These are phyloP conservation scores for Cygnus atratus DNA, from an alignment of 2,113 vertebrate genomes.

Conservation along the genomic window DNA sequence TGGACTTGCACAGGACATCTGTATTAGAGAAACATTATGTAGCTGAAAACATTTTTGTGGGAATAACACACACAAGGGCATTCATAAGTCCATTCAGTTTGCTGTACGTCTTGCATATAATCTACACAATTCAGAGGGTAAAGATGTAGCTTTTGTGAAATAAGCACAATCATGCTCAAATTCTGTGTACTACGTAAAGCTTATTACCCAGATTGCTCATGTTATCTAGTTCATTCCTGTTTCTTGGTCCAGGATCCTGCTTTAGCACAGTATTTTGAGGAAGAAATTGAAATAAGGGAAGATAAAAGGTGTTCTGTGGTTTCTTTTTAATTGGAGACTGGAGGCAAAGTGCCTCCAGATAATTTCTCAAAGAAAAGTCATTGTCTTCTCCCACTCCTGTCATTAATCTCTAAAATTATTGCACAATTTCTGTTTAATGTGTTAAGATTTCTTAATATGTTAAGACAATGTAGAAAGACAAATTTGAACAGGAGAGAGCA, in stretches of 20 bases:
- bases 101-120: not conserved
- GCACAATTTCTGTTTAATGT: slow-evolving; percentile 67
- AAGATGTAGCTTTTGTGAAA: not conserved
- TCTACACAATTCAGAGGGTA: not conserved
- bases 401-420: slow-evolving; percentile 72
- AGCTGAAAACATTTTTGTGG: not conserved
- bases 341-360: slow-evolving; percentile 67
- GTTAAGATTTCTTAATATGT: slow-evolving; percentile 67
- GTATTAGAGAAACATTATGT: not conserved
- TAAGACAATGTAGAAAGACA: slow-evolving; percentile 67
- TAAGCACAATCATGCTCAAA: not conserved
- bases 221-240: slow-evolving; percentile 38
- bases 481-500: slow-evolving; percentile 67
- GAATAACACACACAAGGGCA: not conserved
- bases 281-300: slow-evolving; percentile 48
- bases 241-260: not conserved
- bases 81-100: not conserved
- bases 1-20: not conserved
- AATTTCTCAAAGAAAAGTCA: slow-evolving; percentile 68
- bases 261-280: slow-evolving; percentile 23
- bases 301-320: slow-evolving; percentile 68
- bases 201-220: slow-evolving; percentile 28
- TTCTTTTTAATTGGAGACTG: slow-evolving; percentile 63
- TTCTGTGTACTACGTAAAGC: not conserved
- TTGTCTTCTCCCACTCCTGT: slow-evolving; percentile 66